Base-by-base conservation (phyloP, 2,888 invertebrate genomes). In the Rhogogaster chlorosoma region DNA sequence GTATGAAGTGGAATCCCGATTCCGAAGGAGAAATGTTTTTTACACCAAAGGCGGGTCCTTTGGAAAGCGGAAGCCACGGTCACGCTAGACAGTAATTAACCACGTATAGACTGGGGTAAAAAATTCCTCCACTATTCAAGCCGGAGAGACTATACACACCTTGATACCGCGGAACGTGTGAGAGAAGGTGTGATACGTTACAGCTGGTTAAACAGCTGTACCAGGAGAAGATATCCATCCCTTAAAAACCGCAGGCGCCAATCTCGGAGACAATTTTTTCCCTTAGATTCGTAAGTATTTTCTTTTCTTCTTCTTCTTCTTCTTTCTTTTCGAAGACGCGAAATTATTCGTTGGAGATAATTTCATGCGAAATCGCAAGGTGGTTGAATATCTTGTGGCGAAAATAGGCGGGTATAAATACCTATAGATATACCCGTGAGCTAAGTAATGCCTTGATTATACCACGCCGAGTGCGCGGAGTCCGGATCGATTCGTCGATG, bases 141-240 rank as follows among this genome's bases (percentile, higher is more conserved):
- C 32, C 26, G 1, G 6, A 29, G 29, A 29, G 26, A 67, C 67
- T 67, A n/a, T 26, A 12, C 32, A 57, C 26, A 67, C 32, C 18
- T 36, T 18, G 18, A 7, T 9, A 71, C 38, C n/a, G n/a, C 32
- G 49, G 45, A 1, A n/a, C 9, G 0, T 53, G 7, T 4, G 1
- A 61, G 36, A 38, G 26, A 45, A 83, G 83, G 67, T 83, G 83
- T 18, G 83, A 67, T 67, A 83, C 67, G 83, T 67, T 86, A 88
- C 91, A 91, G 88, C 89, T 90, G 91, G 89, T 89, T 89, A 91
- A 91, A 89, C 91, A 91, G 90, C 88, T 91, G 91, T 77, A 49
- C 12, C 53, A 53, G 53, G 53, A 5, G 57, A 61, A 7, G 1
- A 61, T 9, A 10, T 71, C 18, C 36, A 32, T 18, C 70, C 36